Evolutionary conservation across 2,888 invertebrate species (phyloP), one percentile per base, ranked within the genome.

Genomic region (Ornithoptera alexandrae): DNA sequence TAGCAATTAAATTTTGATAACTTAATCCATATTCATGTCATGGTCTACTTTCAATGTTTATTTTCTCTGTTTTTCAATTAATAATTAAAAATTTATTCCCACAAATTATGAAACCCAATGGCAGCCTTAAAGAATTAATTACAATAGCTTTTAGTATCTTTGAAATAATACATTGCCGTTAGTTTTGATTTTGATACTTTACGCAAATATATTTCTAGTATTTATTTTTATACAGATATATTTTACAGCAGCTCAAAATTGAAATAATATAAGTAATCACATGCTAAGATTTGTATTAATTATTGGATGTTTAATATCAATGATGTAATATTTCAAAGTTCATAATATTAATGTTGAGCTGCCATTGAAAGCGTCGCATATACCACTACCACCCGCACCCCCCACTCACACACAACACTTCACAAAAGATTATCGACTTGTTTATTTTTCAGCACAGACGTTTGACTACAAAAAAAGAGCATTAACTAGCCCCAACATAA

Each of bases 371-470:
- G 8, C 24, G 12, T 12, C 57, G 4, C 22, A 58, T 15, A 1
- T 20, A 1, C 6, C 20, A 7, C 22, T 1, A 10, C 22, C 10
- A 58, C 24, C 3, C 22, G 36, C 36, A 74, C 69, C 22, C 8
- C 22, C 22, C 10, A 58, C 24, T 12, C 22, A 53, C 36, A 74
- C 69, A 69, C 50, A 67, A 68, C 62, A 67, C 70, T 68, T 76
- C 71, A 80, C 75, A 74, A 36, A n/a, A 76, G 71, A 70, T 72
- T 79, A 79, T 79, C 82, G 75, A 79, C 76, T 63, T 60, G 36
- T 10, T 83, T 87, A 71, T 73, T 67, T 90, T 89, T 60, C 90
- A 89, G 90, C 84, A 63, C 62, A 65, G 73, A 85, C 84, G 85
- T 87, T 82, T 84, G 84, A 75, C 71, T 66, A 68, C 42, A 64